Conservation (phyloP, 2,113 vertebrate genomes). For the Raja brachyura region DNA sequence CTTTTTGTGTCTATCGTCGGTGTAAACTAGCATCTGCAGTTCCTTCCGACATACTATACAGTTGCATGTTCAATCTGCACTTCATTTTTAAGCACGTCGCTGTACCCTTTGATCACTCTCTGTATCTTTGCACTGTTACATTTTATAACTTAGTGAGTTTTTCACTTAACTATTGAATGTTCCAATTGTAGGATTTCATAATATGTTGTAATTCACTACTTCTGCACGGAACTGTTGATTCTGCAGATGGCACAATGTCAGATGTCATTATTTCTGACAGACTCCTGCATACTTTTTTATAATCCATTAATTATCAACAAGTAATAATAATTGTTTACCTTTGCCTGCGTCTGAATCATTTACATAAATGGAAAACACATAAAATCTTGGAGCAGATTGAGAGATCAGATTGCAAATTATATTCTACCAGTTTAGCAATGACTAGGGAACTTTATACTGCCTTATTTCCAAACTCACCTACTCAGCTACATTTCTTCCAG, state of each 20-base stretch:
- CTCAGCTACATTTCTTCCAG: not conserved
- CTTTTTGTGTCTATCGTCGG: no score
- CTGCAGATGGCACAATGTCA: not conserved
- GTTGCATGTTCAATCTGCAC: not conserved
- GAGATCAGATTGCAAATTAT: not conserved
- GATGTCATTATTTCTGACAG: no score
- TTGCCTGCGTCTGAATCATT: not conserved
- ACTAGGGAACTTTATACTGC: not conserved
- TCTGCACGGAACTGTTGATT: not conserved
- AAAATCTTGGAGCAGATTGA: not conserved
- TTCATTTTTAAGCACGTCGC: not conserved
- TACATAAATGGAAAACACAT: not conserved
- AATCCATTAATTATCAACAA: not conserved
- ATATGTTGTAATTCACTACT: not conserved
- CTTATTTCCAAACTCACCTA: not conserved
- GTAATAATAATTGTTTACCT: not conserved
- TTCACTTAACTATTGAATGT: not conserved
- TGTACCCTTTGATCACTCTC: not conserved
- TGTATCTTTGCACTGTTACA: not conserved
- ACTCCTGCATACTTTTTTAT: not conserved
- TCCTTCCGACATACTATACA: no score
- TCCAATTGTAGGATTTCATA: not conserved
- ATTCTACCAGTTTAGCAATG: not conserved
- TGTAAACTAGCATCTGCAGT: no score
- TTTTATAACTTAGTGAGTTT: not conserved